phyloP scores from a whole-genome alignment of 53 echinoderm and acorn worm genomes.

The Crossaster papposus region DNA sequence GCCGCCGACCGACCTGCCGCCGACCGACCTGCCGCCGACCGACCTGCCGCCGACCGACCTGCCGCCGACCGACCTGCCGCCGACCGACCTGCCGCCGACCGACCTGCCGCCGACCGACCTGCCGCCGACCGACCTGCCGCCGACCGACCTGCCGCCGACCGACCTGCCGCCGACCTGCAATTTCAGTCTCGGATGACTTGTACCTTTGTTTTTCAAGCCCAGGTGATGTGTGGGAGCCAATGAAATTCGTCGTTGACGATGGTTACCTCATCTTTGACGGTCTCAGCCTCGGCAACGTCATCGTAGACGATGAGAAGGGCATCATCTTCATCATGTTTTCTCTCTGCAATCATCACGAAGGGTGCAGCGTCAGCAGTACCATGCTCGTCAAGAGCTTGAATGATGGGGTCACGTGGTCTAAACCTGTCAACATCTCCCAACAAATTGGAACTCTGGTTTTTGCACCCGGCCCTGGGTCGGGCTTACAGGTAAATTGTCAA shows the following conservation, averaged over 20 bases:
- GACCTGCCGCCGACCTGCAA: background rate
- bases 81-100: too few relatives aligned
- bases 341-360: slow-evolving; percentile 72
- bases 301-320: slow-evolving; percentile 76
- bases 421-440: slow-evolving; percentile 66
- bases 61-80: too few relatives aligned
- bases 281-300: slow-evolving; percentile 77
- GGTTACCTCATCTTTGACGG: slow-evolving; percentile 76
- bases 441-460: slow-evolving; percentile 66
- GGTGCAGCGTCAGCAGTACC: slow-evolving; percentile 60
- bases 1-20: too few relatives aligned
- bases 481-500: slow-evolving; percentile 73
- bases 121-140: too few relatives aligned
- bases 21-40: too few relatives aligned
- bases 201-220: background rate
- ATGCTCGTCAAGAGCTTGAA: slow-evolving; percentile 73
- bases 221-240: slow-evolving; percentile 80
- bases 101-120: too few relatives aligned
- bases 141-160: too few relatives aligned
- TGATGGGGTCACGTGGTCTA: slow-evolving; percentile 83
- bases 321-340: slow-evolving; percentile 84
- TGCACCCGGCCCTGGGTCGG: slow-evolving; percentile 86
- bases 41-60: too few relatives aligned
- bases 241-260: slow-evolving; percentile 77
- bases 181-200: background rate